These are phyloP conservation scores for Pyrochroa serraticornis DNA, from an alignment of 2,888 invertebrate species.

Conservation along the genomic window DNA sequence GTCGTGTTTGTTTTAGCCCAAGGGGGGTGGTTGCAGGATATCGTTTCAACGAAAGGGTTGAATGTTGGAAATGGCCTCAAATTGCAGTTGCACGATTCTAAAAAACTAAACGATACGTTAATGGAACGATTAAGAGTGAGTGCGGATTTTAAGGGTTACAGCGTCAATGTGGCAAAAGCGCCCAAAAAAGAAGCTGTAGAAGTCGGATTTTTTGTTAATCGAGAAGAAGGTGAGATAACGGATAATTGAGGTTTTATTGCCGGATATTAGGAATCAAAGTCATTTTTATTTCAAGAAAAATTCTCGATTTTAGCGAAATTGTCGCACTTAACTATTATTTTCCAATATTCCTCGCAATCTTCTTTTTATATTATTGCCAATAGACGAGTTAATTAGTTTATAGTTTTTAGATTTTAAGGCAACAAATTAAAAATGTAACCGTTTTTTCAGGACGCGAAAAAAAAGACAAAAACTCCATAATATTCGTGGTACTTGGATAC, in stretches of 20 bases:
- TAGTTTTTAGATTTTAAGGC: too few species aligned
- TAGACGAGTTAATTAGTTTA: too few species aligned
- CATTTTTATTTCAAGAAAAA: too few species aligned
- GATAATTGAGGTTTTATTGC: neutral
- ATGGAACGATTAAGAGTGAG: constrained; percentile 62
- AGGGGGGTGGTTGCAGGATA: constrained; percentile 43
- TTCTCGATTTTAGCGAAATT: too few species aligned
- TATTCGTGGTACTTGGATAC: constrained; percentile 73
- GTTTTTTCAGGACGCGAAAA: constrained; percentile 50
- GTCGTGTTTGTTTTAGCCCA: constrained; percentile 5
- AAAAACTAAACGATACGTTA: constrained; percentile 53
- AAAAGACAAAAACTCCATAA: constrained; percentile 63
- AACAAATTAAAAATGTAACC: too few species aligned
- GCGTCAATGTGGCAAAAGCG: constrained; percentile 61
- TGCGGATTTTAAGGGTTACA: constrained; percentile 63
- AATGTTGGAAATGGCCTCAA: constrained; percentile 45
- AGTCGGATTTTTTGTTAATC: constrained; percentile 50
- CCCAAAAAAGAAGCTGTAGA: constrained; percentile 60
- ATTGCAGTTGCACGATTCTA: constrained; percentile 44
- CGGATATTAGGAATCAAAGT: neutral
- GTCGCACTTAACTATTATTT: too few species aligned
- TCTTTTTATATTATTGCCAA: too few species aligned
- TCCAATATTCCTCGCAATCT: too few species aligned
- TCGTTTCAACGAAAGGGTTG: constrained; percentile 43
- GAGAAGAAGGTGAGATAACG: constrained; percentile 46